Base-by-base conservation (phyloP, 35 echinoderm and acorn worm species). In the Ptychodera flava region DNA sequence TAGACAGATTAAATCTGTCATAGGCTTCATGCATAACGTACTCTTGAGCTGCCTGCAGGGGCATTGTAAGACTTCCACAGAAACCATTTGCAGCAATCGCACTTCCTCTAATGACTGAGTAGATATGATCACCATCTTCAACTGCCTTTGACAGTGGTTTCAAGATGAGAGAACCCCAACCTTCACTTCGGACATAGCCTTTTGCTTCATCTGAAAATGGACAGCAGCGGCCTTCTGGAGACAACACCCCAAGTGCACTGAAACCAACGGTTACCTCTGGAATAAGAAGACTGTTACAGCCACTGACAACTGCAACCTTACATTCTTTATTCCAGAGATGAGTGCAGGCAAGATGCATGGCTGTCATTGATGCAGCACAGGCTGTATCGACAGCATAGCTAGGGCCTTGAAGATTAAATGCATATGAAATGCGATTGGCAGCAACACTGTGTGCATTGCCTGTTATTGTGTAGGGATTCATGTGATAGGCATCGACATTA, bases 201-300 rank as follows among this genome's bases (percentile, higher is more conserved):
- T n/a, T n/a, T n/a, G n/a, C n/a, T n/a, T n/a, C n/a, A n/a, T n/a
- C n/a, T 28, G 95, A 97, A 83, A 97, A 97, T 10, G 95, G 95
- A 81, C 95, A 92, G 35, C 92, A 94, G 32, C 78, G 85, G 28
- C 95, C 92, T 32, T 97, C 95, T 38, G 92, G 90, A n/a, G 95
- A 97, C 0, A 97, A 64, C 28, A 94, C 92, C 30, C 95, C 95
- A 1, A 97, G 52, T 6, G 95, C 92, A 78, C 92, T 94, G 78
- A 94, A 97, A 1, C 78, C 95, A 29, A 97, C 90, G 10, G 92
- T 92, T 15, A 91, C 92, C 76, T 97, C 95, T 0, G 95, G 95
- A 16, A 92, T 28, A 16, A 89, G 52, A 38, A 97, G 76, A 0
- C 31, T 77, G 79, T 97, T 97, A n/a, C 89, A 91, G 29, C 84